Base-by-base conservation (phyloP, 2,888 invertebrate species). In the Thymelicus sylvestris region DNA sequence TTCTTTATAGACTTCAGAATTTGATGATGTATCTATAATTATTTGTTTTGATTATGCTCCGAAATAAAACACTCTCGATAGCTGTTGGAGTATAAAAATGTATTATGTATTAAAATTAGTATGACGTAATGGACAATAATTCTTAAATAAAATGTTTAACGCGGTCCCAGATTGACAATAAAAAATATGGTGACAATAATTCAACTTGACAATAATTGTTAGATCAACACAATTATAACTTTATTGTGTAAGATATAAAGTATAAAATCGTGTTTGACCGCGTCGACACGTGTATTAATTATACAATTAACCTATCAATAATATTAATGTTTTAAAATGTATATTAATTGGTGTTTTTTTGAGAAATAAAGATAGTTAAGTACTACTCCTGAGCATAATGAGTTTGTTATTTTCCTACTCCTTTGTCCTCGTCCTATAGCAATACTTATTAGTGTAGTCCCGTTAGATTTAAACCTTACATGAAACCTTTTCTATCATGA, bases 331-430 rank as follows among this genome's bases (percentile, higher is more conserved):
- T 88, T 87, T 86, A 86, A 87, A 87, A 85, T 89, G 88, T 90
- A 87, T 92, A 91, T 89, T 87, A 88, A 89, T 91, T 91, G 90
- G 89, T 92, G 92, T 82, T 89, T 91, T 91, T 90, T 87, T 91
- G 90, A 88, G 84, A 88, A 93, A 92, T 92, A 93, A 92, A 93
- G 84, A 89, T 92, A 92, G 90, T 90, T 90, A 90, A 88, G 38
- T 59, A 68, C 82, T 91, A 91, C 85, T 92, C 90, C 91, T 87
- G 91, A 91, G 91, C 92, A 92, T 78, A 87, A 80, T 86, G 79
- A 80, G 83, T 85, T 87, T 81, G 79, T 88, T 84, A 85, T 83
- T 88, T 59, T 24, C 55, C 24, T 55, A 12, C 5, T 55, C 55
- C 55, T 12, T 55, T 55, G 8, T n/a, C 31, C 31, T 31, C 31